Percentiles rank a stretch among this genome's conserved stretches.
phyloP scores from a whole-genome alignment of 2,888 invertebrate species.

The Mellilla xanthometata region DNA sequence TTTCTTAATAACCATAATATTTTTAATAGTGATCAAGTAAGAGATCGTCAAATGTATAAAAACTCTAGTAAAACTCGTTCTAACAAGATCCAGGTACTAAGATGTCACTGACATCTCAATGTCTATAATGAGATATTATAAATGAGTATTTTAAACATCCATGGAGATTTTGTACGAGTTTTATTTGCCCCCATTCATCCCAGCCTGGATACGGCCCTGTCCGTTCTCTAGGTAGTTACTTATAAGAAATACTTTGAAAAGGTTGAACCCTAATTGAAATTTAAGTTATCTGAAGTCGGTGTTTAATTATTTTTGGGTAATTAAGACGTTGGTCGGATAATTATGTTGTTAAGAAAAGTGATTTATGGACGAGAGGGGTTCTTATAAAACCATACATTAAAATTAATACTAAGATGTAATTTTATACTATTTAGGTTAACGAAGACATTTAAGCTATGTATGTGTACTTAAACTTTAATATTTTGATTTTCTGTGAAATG shows the following conservation, averaged over 20 bases:
- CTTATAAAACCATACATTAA: slow-evolving; percentile 8
- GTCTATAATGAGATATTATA: no score
- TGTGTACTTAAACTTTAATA: no score
- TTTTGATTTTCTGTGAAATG: no score
- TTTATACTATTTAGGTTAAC: neutral
- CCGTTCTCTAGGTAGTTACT: slow-evolving; percentile 8
- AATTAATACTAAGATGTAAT: slow-evolving; percentile 19
- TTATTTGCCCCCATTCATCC: neutral
- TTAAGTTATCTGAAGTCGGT: slow-evolving; percentile 9
- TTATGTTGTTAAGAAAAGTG: slow-evolving; percentile 13
- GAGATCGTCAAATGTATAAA: no score
- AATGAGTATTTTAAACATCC: no score
- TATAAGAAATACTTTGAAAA: slow-evolving; percentile 8
- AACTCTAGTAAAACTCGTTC: no score
- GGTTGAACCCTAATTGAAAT: slow-evolving; percentile 16
- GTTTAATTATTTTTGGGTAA: slow-evolving; percentile 17
- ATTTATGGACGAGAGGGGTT: slow-evolving; percentile 9
- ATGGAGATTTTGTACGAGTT: no score
- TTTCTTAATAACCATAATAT: no score
- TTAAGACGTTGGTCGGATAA: slow-evolving; percentile 14
- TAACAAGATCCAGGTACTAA: no score
- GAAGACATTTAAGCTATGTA: no score
- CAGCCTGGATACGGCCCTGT: neutral
- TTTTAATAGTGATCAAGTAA: no score
- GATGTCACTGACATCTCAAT: no score